A percentile compares a stretch with the other conserved stretches of the same genome.
Evolutionary conservation across 2,888 invertebrate species (phyloP).

Genomic region (Acronicta leporina): DNA sequence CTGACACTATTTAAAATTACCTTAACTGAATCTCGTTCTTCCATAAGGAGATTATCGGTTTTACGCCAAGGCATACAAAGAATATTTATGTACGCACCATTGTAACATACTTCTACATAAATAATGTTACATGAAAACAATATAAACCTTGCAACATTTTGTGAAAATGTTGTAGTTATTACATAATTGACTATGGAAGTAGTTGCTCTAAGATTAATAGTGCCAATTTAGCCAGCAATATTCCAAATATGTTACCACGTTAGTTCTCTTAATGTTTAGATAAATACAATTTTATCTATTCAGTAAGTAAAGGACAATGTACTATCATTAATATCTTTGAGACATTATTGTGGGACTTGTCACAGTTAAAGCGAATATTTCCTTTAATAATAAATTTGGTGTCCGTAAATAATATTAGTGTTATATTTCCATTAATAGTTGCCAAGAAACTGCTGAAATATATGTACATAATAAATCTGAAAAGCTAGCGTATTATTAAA

Average conservation of each 20-base stretch:
- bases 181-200: background rate
- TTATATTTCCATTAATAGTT: background rate
- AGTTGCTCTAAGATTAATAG: constrained; percentile 15
- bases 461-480: too few relatives aligned
- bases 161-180: too few relatives aligned
- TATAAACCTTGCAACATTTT: too few relatives aligned
- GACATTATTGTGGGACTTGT: background rate
- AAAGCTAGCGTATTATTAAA: too few relatives aligned
- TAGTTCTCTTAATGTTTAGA: constrained; percentile 10
- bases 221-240: background rate
- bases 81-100: too few relatives aligned
- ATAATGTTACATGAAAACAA: too few relatives aligned
- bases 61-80: too few relatives aligned
- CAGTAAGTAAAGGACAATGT: background rate
- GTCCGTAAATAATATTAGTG: background rate
- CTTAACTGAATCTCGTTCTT: too few relatives aligned
- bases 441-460: background rate
- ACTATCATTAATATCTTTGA: background rate
- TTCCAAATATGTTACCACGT: background rate
- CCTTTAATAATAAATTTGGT: background rate
- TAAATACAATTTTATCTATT: constrained; percentile 4
- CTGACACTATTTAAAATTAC: too few relatives aligned
- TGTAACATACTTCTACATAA: too few relatives aligned
- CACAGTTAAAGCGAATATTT: background rate
- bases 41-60: too few relatives aligned